phyloP scores from a whole-genome alignment of 2,113 vertebrate genomes.

The Coracopsis vasa region DNA sequence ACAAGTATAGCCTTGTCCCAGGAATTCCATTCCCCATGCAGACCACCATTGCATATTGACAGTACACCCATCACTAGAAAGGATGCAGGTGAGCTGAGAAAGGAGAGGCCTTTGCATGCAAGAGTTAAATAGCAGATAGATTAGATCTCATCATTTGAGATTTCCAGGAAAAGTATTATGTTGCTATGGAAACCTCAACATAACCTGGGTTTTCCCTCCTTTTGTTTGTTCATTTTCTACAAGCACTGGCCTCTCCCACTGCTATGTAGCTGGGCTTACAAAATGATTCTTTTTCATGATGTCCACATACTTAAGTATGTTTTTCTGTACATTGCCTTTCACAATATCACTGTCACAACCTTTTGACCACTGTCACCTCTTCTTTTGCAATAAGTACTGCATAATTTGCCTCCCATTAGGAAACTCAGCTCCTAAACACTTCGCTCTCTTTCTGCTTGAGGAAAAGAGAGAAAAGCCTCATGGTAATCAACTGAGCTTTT shows the following conservation, averaged over 20 bases:
- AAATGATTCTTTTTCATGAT: background rate
- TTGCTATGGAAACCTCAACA: constrained; percentile 63
- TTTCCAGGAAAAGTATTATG: constrained; percentile 52
- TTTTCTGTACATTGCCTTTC: background rate
- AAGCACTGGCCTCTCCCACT: background rate
- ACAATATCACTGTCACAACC: background rate
- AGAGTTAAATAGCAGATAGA: constrained; percentile 47
- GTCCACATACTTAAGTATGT: background rate
- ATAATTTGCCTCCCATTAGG: background rate
- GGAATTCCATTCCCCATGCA: background rate
- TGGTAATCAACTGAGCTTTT: background rate
- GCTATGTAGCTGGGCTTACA: background rate
- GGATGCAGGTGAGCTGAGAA: background rate
- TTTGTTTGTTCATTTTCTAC: constrained; percentile 48
- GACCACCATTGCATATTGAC: background rate
- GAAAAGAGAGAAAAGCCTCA: background rate
- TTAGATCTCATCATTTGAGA: constrained; percentile 32
- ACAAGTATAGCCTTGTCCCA: background rate
- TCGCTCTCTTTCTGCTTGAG: background rate
- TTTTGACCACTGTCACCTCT: background rate
- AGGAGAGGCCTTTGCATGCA: background rate
- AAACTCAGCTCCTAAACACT: background rate
- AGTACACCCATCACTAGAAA: background rate
- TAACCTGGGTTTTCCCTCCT: constrained; percentile 38
- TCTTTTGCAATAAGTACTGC: background rate